These are phyloP conservation scores for Oncorhynchus mykiss DNA, from an alignment of 2,113 vertebrate species.

Conservation along the genomic window DNA sequence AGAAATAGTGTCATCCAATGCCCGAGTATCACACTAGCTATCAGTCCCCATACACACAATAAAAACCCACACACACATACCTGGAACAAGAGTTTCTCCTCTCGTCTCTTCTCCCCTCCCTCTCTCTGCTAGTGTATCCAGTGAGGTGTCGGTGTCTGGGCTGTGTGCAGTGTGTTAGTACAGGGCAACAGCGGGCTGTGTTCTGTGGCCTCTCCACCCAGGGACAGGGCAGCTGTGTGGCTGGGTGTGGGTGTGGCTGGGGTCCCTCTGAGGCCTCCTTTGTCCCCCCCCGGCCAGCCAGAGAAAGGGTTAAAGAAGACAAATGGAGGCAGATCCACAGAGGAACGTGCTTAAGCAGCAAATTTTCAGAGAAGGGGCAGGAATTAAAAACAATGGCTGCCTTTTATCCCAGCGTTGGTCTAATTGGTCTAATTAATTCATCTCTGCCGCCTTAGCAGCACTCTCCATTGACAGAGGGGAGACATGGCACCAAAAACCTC, in stretches of 20 bases:
- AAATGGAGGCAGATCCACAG: constrained; percentile 60
- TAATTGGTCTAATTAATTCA: constrained; percentile 72
- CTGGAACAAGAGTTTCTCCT: neutral
- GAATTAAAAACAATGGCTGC: constrained; percentile 76
- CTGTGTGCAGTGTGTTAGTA: constrained; percentile 19
- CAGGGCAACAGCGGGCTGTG: constrained; percentile 30
- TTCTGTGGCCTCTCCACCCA: constrained; percentile 35
- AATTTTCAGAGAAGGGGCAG: constrained; percentile 58
- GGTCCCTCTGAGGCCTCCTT: constrained; percentile 54
- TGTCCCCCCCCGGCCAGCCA: constrained; percentile 30
- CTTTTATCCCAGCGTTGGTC: constrained; percentile 64
- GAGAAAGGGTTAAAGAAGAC: constrained; percentile 73
- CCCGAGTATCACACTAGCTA: constrained; percentile 48
- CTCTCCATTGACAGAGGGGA: neutral
- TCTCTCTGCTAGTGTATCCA: constrained; percentile 12
- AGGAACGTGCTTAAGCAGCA: constrained; percentile 68
- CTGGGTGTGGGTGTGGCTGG: neutral
- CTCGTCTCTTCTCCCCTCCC: neutral
- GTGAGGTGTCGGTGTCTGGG: constrained; percentile 14
- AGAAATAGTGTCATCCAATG: constrained; percentile 62
- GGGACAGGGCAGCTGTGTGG: constrained; percentile 45
- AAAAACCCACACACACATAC: constrained; percentile 5
- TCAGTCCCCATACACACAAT: constrained; percentile 31
- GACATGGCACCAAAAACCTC: neutral
- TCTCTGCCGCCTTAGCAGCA: constrained; percentile 57